Percentiles rank a stretch among this genome's conserved stretches.
phyloP scores from a whole-genome alignment of 1,140 invertebrate genomes.

The Acromyrmex heyeri region DNA sequence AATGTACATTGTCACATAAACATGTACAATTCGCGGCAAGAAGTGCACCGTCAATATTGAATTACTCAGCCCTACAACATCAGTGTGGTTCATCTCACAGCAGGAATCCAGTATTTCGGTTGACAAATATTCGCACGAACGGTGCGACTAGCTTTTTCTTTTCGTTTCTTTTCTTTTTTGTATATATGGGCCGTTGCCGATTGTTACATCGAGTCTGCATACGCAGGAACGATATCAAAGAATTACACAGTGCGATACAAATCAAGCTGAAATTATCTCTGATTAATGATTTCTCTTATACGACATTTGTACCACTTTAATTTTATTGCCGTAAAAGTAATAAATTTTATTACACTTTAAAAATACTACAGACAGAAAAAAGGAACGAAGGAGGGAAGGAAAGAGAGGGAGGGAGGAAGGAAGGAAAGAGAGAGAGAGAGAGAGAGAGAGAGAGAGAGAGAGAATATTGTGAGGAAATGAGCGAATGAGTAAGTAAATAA shows the following conservation, averaged over 20 bases:
- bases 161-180: constrained; percentile 29
- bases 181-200: constrained; percentile 45
- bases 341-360: constrained; percentile 22
- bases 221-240: constrained; percentile 18
- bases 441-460: neutral
- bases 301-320: neutral
- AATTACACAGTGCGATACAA: constrained; percentile 5
- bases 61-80: constrained; percentile 56
- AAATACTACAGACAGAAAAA: neutral
- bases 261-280: neutral
- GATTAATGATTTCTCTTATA: neutral
- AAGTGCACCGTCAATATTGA: constrained; percentile 53
- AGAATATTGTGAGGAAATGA: neutral
- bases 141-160: constrained; percentile 33
- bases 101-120: constrained; percentile 67
- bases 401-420: too few species aligned
- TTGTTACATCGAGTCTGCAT: constrained; percentile 39
- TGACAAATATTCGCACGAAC: constrained; percentile 44
- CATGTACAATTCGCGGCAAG: constrained; percentile 75
- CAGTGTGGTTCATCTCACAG: constrained; percentile 33
- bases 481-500: neutral
- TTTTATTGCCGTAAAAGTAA: neutral
- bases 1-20: constrained; percentile 74
- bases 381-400: neutral
- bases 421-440: neutral